Conservation (phyloP, 2,113 vertebrate species). For the Chaetura pelagica region DNA sequence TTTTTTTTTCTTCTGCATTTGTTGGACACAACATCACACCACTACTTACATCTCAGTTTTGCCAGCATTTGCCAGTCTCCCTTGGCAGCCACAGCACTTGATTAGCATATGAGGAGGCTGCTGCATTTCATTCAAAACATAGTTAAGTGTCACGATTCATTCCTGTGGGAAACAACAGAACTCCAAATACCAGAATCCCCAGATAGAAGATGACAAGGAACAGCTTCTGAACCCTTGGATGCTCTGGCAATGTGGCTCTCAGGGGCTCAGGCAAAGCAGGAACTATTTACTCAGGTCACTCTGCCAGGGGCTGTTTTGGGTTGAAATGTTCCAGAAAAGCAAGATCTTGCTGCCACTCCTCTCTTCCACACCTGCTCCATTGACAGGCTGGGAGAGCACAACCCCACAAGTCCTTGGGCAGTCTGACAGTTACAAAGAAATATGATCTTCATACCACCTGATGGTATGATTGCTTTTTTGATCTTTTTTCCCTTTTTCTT, state of each 20-base stretch:
- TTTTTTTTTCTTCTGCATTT: not conserved
- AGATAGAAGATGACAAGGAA: not conserved
- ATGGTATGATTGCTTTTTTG: not conserved
- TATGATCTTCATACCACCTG: not conserved
- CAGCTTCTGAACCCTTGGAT: not conserved
- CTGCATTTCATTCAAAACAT: not conserved
- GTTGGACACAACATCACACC: constrained; percentile 29
- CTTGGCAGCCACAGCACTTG: not conserved
- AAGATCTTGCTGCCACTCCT: not conserved
- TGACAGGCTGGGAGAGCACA: not conserved
- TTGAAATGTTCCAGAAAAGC: not conserved
- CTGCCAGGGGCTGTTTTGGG: not conserved
- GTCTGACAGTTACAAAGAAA: not conserved
- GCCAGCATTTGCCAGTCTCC: constrained; percentile 15
- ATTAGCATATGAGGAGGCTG: constrained; percentile 55
- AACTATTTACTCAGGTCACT: not conserved
- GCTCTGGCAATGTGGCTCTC: not conserved
- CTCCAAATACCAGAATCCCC: not conserved
- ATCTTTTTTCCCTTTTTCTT: not conserved
- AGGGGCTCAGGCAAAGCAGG: not conserved
- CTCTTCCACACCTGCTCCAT: not conserved
- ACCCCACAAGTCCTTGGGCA: not conserved
- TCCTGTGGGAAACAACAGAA: constrained; percentile 20
- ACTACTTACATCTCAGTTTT: not conserved
- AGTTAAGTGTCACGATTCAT: constrained; percentile 22